Conservation (phyloP, 2,797 vertebrate species). For the Rachycentron canadum region DNA sequence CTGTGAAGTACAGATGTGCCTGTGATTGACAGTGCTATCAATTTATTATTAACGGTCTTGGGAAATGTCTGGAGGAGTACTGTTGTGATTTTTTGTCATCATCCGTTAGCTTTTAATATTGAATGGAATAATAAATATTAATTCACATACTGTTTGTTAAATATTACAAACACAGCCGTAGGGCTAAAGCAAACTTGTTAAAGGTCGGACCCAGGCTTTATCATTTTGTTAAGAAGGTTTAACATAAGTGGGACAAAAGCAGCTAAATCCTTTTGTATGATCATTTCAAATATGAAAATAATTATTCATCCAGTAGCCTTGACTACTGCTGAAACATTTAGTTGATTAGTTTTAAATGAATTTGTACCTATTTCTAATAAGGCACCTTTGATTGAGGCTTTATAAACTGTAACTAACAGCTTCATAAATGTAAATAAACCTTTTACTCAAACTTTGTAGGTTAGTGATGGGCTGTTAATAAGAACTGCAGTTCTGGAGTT, state of each 20-base stretch:
- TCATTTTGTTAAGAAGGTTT: not conserved
- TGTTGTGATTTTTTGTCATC: constrained; percentile 63
- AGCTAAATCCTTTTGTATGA: not conserved
- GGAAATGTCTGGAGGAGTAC: constrained; percentile 61
- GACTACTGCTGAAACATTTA: not conserved
- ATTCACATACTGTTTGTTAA: constrained; percentile 32
- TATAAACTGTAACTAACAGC: not conserved
- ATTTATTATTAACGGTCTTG: constrained; percentile 79
- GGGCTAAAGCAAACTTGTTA: constrained; percentile 19
- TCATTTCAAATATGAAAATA: not conserved
- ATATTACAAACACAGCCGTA: constrained; percentile 25
- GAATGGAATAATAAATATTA: constrained; percentile 60
- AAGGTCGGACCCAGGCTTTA: constrained; percentile 13
- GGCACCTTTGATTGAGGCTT: not conserved
- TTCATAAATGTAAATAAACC: not conserved
- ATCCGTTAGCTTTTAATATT: constrained; percentile 57
- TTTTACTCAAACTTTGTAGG: not conserved
- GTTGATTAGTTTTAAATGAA: not conserved
- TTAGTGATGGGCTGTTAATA: constrained; percentile 9
- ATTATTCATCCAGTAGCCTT: not conserved
- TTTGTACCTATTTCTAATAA: not conserved
- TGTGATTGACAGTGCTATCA: constrained; percentile 74
- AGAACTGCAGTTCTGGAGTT: not conserved
- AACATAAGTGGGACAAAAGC: not conserved
- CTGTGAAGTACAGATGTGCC: constrained; percentile 69